A percentile compares a stretch with the other conserved stretches of the same genome.
Evolutionary conservation across 2,888 invertebrate genomes (phyloP).

Genomic region (Dromius quadrimaculatus): DNA sequence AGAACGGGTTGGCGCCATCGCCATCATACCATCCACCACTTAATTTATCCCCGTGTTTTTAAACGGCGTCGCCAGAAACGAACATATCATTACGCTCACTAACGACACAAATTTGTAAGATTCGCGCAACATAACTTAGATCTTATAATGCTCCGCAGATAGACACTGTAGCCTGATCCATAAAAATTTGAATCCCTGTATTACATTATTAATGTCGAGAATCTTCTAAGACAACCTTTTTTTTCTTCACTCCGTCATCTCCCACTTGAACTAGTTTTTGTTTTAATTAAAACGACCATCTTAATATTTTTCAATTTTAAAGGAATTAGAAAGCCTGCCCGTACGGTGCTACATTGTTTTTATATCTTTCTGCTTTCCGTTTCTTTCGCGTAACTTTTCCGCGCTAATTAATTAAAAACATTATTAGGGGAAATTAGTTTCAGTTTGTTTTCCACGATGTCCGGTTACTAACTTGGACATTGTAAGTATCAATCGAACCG

Average conservation of each 20-base stretch:
- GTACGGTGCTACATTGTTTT: slow-evolving; percentile 10
- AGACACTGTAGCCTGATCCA: no score
- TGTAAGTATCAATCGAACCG: slow-evolving; percentile 41
- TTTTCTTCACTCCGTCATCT: slow-evolving; percentile 25
- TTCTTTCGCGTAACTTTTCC: slow-evolving; percentile 44
- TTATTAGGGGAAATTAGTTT: slow-evolving; percentile 58
- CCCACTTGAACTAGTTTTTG: slow-evolving; percentile 58
- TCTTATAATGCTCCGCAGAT: no score
- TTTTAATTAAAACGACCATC: slow-evolving; percentile 65
- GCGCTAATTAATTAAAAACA: slow-evolving; percentile 64
- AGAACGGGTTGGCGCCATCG: slow-evolving; percentile 59
- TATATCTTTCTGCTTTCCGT: slow-evolving; percentile 33
- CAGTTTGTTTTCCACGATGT: slow-evolving; percentile 33
- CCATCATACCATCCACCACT: slow-evolving; percentile 30
- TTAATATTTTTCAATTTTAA: slow-evolving; percentile 66
- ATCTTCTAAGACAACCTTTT: no score
- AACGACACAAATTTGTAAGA: no score
- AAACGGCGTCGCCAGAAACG: slow-evolving; percentile 42
- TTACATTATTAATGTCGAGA: no score
- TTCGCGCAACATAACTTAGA: no score
- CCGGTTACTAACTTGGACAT: slow-evolving; percentile 16
- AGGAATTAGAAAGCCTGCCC: slow-evolving; percentile 62
- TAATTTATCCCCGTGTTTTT: slow-evolving; percentile 51
- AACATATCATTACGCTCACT: slow-evolving; percentile 17
- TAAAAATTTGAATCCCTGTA: no score